Conservation (phyloP, 2,113 vertebrate genomes). For the Pholis gunnellus region DNA sequence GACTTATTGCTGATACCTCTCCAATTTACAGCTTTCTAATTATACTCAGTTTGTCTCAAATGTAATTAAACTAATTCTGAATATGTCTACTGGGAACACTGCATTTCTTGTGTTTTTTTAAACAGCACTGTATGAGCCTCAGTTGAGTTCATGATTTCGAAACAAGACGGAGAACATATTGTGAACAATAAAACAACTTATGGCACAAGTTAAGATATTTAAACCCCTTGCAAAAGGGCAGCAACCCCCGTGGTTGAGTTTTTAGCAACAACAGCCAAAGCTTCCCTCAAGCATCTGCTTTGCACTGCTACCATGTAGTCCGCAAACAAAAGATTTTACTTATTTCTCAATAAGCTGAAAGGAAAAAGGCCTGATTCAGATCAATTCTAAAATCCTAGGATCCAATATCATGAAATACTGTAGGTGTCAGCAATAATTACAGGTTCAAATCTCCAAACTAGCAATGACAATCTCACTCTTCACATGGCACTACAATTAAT, state of each 20-base stretch:
- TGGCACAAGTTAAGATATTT: background rate
- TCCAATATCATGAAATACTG: background rate
- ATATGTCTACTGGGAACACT: background rate
- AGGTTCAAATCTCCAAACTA: background rate
- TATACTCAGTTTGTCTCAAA: conserved; percentile 43
- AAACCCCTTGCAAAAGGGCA: conserved; percentile 1
- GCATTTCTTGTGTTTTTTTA: background rate
- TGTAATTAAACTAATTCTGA: conserved; percentile 49
- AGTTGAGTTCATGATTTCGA: background rate
- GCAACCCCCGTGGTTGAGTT: background rate
- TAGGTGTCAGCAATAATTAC: background rate
- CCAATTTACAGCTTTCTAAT: conserved; percentile 58
- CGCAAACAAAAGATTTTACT: background rate
- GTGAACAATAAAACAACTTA: conserved; percentile 7
- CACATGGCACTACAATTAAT: background rate
- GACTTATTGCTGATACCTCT: conserved; percentile 53
- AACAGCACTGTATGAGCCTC: background rate
- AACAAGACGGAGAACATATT: background rate
- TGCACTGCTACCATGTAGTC: background rate
- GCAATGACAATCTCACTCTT: background rate
- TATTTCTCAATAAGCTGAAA: background rate
- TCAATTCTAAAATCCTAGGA: background rate
- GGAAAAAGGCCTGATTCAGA: background rate
- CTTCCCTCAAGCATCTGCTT: conserved; percentile 36
- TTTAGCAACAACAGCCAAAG: background rate